Percentiles rank a stretch among this genome's conserved stretches.
Evolutionary conservation across 2,113 vertebrate species (phyloP).

Genomic region (Alces alces): DNA sequence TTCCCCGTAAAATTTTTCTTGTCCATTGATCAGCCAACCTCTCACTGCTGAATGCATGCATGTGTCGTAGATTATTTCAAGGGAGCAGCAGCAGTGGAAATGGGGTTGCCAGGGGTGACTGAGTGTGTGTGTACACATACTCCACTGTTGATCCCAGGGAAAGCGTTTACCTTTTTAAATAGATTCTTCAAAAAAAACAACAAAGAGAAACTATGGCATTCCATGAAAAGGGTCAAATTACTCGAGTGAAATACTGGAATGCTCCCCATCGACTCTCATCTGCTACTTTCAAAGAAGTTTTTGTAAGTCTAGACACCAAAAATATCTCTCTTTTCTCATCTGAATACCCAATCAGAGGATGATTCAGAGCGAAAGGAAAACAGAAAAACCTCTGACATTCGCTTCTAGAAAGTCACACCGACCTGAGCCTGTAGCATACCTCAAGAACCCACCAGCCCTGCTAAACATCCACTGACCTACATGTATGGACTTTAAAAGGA

Average conservation of each 20-base stretch:
- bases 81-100: background rate
- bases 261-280: background rate
- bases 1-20: background rate
- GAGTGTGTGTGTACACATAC: background rate
- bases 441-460: background rate
- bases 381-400: background rate
- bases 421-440: background rate
- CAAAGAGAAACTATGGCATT: background rate
- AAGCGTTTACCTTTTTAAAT: background rate
- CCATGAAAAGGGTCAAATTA: background rate
- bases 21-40: background rate
- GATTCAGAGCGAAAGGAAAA: slow-evolving; percentile 60
- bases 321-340: background rate
- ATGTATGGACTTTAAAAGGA: background rate
- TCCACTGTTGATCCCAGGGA: background rate
- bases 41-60: background rate
- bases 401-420: background rate
- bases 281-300: background rate
- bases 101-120: background rate
- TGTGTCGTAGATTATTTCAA: background rate
- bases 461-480: background rate
- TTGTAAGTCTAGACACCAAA: background rate
- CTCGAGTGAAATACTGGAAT: slow-evolving; percentile 8
- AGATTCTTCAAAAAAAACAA: background rate
- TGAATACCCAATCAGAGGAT: background rate